Evolutionary conservation across 2,797 vertebrate genomes (phyloP).

Genomic region (Lepilemur septentrionalis): DNA sequence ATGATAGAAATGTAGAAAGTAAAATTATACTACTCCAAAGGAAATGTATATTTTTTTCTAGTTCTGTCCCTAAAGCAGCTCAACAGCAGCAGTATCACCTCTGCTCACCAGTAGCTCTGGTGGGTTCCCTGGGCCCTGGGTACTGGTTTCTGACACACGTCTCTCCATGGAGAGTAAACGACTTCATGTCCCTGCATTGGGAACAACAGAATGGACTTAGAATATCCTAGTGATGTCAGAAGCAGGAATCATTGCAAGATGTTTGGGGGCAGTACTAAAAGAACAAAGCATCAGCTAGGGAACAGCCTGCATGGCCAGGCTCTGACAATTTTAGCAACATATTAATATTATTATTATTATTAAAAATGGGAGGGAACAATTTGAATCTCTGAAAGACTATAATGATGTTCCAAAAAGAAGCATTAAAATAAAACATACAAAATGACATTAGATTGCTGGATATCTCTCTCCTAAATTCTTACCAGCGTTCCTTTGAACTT

Average conservation of each 20-base stretch:
- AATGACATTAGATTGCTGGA: not conserved
- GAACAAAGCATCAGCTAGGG: not conserved
- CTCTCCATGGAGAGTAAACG: not conserved
- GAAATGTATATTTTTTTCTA: not conserved
- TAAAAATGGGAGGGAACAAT: not conserved
- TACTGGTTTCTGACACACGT: not conserved
- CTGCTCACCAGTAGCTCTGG: not conserved
- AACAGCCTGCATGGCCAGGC: not conserved
- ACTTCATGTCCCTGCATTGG: not conserved
- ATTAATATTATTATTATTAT: constrained; percentile 2
- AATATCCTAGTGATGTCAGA: not conserved
- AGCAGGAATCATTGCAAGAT: not conserved
- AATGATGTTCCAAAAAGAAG: not conserved
- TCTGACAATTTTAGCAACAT: not conserved
- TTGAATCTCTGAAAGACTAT: not conserved
- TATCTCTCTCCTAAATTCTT: not conserved
- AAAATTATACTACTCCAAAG: not conserved
- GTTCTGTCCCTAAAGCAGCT: not conserved
- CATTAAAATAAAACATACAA: not conserved
- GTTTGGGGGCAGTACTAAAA: not conserved
- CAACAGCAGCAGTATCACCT: not conserved
- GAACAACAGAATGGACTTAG: not conserved
- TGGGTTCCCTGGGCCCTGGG: not conserved
- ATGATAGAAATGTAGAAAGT: not conserved
- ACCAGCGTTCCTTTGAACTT: not conserved